A percentile compares a stretch with the other conserved stretches of the same genome.
These are phyloP conservation scores for Hydropotes inermis DNA, from an alignment of 2,113 vertebrate species.

Conservation along the genomic window DNA sequence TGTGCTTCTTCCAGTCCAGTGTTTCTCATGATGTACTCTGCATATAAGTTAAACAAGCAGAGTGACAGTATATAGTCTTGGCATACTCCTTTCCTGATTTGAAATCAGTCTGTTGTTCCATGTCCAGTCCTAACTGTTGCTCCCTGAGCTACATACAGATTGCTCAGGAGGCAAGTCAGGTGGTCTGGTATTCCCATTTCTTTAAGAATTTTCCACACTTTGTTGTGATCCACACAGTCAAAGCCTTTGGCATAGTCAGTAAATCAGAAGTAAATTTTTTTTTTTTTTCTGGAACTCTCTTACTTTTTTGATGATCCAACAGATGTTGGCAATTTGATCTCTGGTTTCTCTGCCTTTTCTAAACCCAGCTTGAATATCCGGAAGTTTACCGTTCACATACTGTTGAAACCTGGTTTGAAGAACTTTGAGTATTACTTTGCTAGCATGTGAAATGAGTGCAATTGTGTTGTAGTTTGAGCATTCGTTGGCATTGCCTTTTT, in stretches of 20 bases:
- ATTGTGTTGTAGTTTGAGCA: neutral
- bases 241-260: neutral
- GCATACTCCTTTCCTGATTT: neutral
- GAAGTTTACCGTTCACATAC: neutral
- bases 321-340: neutral
- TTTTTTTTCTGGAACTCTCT: neutral
- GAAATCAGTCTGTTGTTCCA: neutral
- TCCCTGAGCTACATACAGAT: neutral
- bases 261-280: neutral
- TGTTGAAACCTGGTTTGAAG: neutral
- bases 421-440: neutral
- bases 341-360: neutral
- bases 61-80: neutral
- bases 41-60: neutral
- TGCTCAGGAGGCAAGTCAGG: neutral
- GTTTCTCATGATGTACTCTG: neutral
- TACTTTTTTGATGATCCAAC: neutral
- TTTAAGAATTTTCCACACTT: neutral
- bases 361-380: neutral
- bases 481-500: neutral
- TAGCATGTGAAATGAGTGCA: neutral
- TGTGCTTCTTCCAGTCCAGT: neutral
- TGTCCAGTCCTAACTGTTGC: neutral
- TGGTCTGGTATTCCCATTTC: neutral
- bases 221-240: neutral